phyloP scores from a whole-genome alignment of 1,140 invertebrate genomes.

The Pogonognathellus flavescens region DNA sequence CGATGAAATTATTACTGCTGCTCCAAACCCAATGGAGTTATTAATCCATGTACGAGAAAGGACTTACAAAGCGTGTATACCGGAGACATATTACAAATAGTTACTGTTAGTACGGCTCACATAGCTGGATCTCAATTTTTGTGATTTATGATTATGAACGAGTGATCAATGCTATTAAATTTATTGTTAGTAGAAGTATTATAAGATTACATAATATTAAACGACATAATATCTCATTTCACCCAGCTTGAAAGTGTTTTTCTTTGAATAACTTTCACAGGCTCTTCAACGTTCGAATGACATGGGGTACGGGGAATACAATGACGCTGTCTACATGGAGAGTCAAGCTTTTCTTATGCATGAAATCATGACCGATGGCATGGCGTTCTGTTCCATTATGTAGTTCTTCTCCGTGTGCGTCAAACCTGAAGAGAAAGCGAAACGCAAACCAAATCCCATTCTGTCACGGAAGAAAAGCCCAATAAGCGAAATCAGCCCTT shows the following conservation, averaged over 20 bases:
- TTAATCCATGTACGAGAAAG: too few species aligned
- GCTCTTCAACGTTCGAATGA: slow-evolving; percentile 51
- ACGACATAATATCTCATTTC: background rate
- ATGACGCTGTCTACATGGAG: slow-evolving; percentile 66
- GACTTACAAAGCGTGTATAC: too few species aligned
- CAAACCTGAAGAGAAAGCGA: slow-evolving; percentile 14
- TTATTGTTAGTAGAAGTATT: too few species aligned
- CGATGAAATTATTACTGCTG: too few species aligned
- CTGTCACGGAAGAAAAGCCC: background rate
- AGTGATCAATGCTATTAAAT: too few species aligned
- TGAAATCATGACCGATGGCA: slow-evolving; percentile 67
- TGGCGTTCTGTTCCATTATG: slow-evolving; percentile 65
- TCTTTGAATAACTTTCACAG: slow-evolving; percentile 41
- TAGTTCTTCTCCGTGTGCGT: slow-evolving; percentile 49
- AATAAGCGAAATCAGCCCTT: slow-evolving; percentile 11
- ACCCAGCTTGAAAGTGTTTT: background rate
- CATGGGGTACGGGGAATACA: slow-evolving; percentile 48
- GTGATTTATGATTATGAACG: too few species aligned
- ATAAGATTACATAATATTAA: background rate
- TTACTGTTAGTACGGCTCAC: too few species aligned
- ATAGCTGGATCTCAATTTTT: too few species aligned
- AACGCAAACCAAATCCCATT: background rate
- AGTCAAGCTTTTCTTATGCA: slow-evolving; percentile 66
- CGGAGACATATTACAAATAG: too few species aligned
- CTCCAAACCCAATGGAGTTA: too few species aligned